These are phyloP conservation scores for Aspidapion aeneum DNA, from an alignment of 2,888 invertebrate genomes.

Conservation along the genomic window DNA sequence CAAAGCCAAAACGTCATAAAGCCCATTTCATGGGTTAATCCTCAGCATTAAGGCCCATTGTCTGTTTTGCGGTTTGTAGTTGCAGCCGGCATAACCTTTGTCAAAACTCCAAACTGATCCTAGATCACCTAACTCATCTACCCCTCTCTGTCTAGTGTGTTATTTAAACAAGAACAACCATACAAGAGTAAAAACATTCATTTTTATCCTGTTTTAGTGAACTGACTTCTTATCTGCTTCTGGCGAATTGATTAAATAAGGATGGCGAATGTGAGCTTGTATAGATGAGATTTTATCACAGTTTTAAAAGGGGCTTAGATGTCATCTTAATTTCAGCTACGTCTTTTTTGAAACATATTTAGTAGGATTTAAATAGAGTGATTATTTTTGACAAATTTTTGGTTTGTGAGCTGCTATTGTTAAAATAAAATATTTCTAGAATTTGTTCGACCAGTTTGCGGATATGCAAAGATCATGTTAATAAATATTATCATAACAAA, in stretches of 20 bases:
- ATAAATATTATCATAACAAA: too few species aligned
- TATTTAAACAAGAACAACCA: too few species aligned
- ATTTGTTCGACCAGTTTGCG: too few species aligned
- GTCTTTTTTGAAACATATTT: neutral
- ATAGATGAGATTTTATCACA: neutral
- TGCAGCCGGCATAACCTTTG: neutral
- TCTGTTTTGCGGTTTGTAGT: neutral
- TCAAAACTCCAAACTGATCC: neutral
- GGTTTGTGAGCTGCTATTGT: neutral
- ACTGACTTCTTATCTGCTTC: neutral
- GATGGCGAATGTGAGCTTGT: neutral
- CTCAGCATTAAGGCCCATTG: neutral
- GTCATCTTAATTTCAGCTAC: neutral
- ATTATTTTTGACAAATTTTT: neutral
- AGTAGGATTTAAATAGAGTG: neutral
- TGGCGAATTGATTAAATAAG: neutral
- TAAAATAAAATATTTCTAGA: neutral
- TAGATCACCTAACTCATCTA: too few species aligned
- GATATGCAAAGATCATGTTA: too few species aligned
- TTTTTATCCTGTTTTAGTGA: neutral
- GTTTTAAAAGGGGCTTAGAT: neutral
- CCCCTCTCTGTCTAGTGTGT: too few species aligned
- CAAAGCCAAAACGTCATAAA: neutral
- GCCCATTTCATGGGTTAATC: neutral
- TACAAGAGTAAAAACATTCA: too few species aligned